A percentile compares a stretch with the other conserved stretches of the same genome.
phyloP scores from a whole-genome alignment of 2,797 vertebrate genomes.

The Tympanoctomys barrerae region DNA sequence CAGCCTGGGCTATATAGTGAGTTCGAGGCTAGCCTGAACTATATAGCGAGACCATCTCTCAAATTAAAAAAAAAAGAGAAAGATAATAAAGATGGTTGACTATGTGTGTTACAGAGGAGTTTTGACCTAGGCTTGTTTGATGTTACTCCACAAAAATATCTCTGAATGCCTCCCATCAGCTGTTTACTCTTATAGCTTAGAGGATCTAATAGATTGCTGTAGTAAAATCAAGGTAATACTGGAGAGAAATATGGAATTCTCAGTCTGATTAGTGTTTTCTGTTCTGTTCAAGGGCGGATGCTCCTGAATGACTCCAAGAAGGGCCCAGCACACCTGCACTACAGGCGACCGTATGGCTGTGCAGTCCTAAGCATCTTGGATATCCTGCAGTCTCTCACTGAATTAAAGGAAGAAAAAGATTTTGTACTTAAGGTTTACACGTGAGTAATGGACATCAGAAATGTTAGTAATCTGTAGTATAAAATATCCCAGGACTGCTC shows the following conservation, averaged over 20 bases:
- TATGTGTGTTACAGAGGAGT: not conserved
- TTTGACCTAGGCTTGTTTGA: not conserved
- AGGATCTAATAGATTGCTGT: not conserved
- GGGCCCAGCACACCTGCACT: constrained; percentile 96
- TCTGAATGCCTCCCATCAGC: not conserved
- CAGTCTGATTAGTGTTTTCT: constrained; percentile 59
- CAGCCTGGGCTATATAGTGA: not conserved
- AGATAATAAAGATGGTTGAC: not conserved
- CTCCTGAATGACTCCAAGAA: constrained; percentile 98
- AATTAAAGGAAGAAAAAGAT: constrained; percentile 99
- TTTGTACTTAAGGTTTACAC: constrained; percentile 99
- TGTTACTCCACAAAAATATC: not conserved
- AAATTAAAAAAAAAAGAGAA: not conserved
- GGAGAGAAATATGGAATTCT: not conserved
- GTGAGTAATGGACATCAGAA: constrained; percentile 89
- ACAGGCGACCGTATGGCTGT: constrained; percentile 97
- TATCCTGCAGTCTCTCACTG: constrained; percentile 96
- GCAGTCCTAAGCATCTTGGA: constrained; percentile 98
- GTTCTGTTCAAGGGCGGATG: constrained; percentile 94
- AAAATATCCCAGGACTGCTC: not conserved
- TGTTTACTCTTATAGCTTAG: constrained; percentile 9
- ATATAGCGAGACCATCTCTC: not conserved
- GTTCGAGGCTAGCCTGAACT: not conserved
- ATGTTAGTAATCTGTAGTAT: constrained; percentile 34
- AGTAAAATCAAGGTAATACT: not conserved